Conservation (phyloP, 2,797 vertebrate species). For the Myioborus melanocephalus region DNA sequence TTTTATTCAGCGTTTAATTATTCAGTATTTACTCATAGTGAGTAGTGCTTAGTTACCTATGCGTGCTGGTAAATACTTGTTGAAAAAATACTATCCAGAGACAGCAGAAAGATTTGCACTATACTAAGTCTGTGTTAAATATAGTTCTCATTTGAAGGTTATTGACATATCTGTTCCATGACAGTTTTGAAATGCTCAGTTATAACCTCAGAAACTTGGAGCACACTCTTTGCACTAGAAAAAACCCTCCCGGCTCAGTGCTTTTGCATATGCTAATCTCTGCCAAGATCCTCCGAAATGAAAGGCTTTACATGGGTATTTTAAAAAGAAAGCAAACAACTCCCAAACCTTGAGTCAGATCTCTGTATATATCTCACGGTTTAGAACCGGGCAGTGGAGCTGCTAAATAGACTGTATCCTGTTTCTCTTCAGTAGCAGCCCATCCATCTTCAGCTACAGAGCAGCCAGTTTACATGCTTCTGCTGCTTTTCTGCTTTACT, state of each 20-base stretch:
- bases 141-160: slow-evolving; percentile 12
- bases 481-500: slow-evolving; percentile 58
- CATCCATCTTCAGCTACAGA: slow-evolving; percentile 85
- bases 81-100: background rate
- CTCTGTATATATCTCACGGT: slow-evolving; percentile 54
- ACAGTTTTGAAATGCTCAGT: background rate
- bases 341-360: slow-evolving; percentile 36
- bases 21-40: background rate
- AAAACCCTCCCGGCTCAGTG: background rate
- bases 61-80: background rate
- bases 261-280: slow-evolving; percentile 48
- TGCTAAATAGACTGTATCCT: slow-evolving; percentile 86
- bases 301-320: slow-evolving; percentile 34
- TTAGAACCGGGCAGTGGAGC: slow-evolving; percentile 74
- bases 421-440: slow-evolving; percentile 89
- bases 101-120: background rate
- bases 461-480: slow-evolving; percentile 59
- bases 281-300: slow-evolving; percentile 41
- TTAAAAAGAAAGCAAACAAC: background rate
- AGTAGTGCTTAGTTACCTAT: background rate
- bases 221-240: background rate
- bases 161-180: background rate
- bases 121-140: slow-evolving; percentile 11
- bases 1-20: background rate
- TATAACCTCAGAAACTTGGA: slow-evolving; percentile 13